Evolutionary conservation across 2,113 vertebrate species (phyloP).

Genomic region (Calidris pygmaea): DNA sequence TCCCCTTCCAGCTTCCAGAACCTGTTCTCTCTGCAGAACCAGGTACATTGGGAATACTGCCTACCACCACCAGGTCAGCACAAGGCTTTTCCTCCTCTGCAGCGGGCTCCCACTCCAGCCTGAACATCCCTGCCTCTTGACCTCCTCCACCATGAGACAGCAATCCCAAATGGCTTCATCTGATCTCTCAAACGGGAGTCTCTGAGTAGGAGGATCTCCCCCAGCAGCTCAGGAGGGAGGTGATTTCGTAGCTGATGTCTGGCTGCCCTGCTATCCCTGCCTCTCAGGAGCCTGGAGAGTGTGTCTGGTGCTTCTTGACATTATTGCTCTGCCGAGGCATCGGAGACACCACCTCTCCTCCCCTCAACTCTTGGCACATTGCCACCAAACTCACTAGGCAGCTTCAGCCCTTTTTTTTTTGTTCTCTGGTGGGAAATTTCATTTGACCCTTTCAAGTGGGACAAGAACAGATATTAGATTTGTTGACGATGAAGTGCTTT

Average conservation of each 20-base stretch:
- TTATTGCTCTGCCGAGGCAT: not conserved
- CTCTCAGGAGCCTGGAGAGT: not conserved
- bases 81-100: not conserved
- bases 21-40: not conserved
- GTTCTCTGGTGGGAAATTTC: constrained; percentile 54
- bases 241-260: not conserved
- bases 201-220: not conserved
- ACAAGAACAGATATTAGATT: constrained; percentile 57
- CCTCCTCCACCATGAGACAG: not conserved
- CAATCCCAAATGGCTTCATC: not conserved
- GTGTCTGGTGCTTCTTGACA: not conserved
- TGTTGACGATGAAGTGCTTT: constrained; percentile 49
- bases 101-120: not conserved
- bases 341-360: not conserved
- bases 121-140: not conserved
- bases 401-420: constrained; percentile 11
- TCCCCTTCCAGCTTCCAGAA: not conserved
- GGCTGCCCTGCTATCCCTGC: not conserved
- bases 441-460: constrained; percentile 61
- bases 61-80: accelerated
- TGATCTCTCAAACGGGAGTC: accelerated
- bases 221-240: not conserved
- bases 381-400: constrained; percentile 14
- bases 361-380: not conserved
- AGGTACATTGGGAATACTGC: not conserved